Evolutionary conservation across 1,140 invertebrate species (phyloP), one percentile per base, ranked within the genome.

Genomic region (Drosophila sulfurigaster): DNA sequence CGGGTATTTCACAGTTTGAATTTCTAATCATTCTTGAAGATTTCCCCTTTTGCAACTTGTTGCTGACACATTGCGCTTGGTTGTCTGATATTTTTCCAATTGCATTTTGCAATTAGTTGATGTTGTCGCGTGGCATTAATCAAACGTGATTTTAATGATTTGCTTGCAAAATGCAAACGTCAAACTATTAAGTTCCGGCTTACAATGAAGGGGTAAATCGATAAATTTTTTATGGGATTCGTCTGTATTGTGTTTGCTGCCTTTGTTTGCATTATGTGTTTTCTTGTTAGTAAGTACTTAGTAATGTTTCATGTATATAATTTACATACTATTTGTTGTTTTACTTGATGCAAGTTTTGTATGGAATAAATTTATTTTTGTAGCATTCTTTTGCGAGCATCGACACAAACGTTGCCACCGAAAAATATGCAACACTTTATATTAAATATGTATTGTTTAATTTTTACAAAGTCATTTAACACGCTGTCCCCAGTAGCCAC

Each of bases 141-240:
- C 8, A 52, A 65, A 65, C 48, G 35, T 15, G 48, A 45, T n/a
- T 56, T 20, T 52, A 15, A 5, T 13, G 10, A 5, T 3, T 20
- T 20, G 10, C 8, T 32, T 15, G 6, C 3, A 56, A 10, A 38
- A 56, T 56, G 52, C 30, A 56, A 35, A 5, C 13, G 30, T 3
- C 8, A 16, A 5, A 5, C 6, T 32, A 38, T 35, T 13, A 13
- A 6, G 13, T 16, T 51, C 48, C 10, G 48, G 20, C 10, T 15
- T 2, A 30, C 25, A 28, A 28, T 13, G 30, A 62, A 20, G 16
- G n/a, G 60, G 30, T n/a, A n/a, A n/a, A n/a, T 35, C 5, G 13
- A 32, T 35, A 56, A 11, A 25, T 3, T 66, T n/a, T 66, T 66
- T 16, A n/a, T 30, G n/a, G 38, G 25, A 32, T 13, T 66, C 15